Conservation (phyloP, 2,113 vertebrate species). For the Nibea albiflora region DNA sequence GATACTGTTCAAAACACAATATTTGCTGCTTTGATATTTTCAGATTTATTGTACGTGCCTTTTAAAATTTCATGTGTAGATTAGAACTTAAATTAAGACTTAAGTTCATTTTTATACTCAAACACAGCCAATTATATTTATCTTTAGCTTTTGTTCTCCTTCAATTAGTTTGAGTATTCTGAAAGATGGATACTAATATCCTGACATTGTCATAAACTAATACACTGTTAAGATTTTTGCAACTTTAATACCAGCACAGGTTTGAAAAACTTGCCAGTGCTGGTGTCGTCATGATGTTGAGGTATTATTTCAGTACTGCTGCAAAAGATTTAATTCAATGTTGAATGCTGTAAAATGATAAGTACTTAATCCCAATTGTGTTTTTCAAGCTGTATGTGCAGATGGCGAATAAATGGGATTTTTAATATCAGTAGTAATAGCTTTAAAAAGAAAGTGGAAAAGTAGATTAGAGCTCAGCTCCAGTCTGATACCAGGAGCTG, state of each 20-base stretch:
- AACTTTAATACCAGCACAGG: not conserved
- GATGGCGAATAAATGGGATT: constrained; percentile 22
- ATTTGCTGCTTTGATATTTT: not conserved
- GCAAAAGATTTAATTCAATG: constrained; percentile 8
- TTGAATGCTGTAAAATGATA: constrained; percentile 8
- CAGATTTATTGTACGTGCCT: constrained; percentile 21
- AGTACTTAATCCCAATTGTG: constrained; percentile 27
- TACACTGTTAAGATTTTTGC: not conserved
- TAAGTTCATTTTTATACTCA: not conserved
- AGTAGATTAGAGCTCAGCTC: constrained; percentile 1
- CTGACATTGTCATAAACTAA: not conserved
- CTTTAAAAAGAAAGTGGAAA: not conserved
- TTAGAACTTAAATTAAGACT: not conserved
- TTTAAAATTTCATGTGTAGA: not conserved
- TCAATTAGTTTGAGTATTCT: not conserved
- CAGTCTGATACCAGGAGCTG: not conserved
- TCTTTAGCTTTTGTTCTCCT: not conserved
- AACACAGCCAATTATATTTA: not conserved
- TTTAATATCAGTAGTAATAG: constrained; percentile 31
- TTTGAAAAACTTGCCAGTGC: not conserved
- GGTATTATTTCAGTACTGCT: not conserved
- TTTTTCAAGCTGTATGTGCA: constrained; percentile 27
- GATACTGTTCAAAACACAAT: not conserved
- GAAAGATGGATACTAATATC: not conserved
- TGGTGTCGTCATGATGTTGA: not conserved